Evolutionary conservation across 2,888 invertebrate species (phyloP).

Genomic region (Spodoptera picta): DNA sequence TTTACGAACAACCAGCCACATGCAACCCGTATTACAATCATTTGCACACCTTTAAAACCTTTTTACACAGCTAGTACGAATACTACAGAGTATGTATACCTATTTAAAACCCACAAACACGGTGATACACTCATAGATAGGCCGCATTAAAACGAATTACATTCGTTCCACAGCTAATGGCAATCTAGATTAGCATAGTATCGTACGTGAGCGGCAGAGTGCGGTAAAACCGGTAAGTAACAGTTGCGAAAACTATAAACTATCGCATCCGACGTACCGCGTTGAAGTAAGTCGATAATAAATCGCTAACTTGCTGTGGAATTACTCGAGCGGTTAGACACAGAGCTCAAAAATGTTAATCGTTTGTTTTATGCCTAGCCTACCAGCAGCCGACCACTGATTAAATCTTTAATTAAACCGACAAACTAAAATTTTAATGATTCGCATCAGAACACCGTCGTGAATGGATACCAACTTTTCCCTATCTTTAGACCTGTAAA

Average conservation of each 20-base stretch:
- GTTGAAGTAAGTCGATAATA: slow-evolving; percentile 76
- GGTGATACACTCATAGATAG: slow-evolving; percentile 40
- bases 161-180: slow-evolving; percentile 40
- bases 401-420: too few relatives aligned
- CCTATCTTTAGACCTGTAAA: too few relatives aligned
- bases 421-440: too few relatives aligned
- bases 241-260: slow-evolving; percentile 73
- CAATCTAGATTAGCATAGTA: slow-evolving; percentile 55
- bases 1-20: not conserved
- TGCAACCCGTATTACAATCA: not conserved
- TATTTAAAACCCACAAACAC: slow-evolving; percentile 46
- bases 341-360: slow-evolving; percentile 20
- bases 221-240: slow-evolving; percentile 51
- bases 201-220: slow-evolving; percentile 35
- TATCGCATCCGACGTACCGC: slow-evolving; percentile 70
- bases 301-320: slow-evolving; percentile 73
- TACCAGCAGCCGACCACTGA: too few relatives aligned
- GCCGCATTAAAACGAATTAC: slow-evolving; percentile 54
- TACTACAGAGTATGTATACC: slow-evolving; percentile 4
- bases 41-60: not conserved
- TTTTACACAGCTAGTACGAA: not conserved
- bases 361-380: slow-evolving; percentile 10
- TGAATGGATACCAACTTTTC: too few relatives aligned
- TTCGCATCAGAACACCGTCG: too few relatives aligned
- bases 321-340: slow-evolving; percentile 45